Base-by-base conservation (phyloP, 64 coral and sea anemone genomes). In the Trachythela sp. region DNA sequence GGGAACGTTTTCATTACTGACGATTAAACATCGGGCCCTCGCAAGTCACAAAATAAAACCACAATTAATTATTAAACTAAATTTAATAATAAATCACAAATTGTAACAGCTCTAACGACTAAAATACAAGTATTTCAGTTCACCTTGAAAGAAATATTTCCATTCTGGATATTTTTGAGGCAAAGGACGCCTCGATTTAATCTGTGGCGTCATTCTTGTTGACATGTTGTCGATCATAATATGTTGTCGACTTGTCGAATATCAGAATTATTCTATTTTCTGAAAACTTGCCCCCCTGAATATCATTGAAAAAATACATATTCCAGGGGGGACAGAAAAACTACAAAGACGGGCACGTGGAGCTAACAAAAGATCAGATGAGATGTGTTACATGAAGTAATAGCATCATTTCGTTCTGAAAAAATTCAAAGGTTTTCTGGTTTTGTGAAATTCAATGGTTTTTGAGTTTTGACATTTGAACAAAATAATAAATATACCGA, bases 91-190 rank as follows among this genome's bases (percentile, higher is more conserved):
- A 22, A 59, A 59, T 9, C 18, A 4, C 3, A 59, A 59, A 22
- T 18, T 59, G 24, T n/a, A 17, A 22, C 15, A n/a, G n/a, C 24
- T 9, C 15, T 59, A 9, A 17, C 54, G 14, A 22, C 3, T 59
- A 59, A 59, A 59, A 45, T n/a, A 64, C 20, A 20, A 2, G 15
- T n/a, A 15, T 64, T n/a, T 64, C 18, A 27, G 22, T 27, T 20
- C 22, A 64, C 56, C 56, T 3, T 20, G 56, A 22, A 64, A 64
- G 26, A 64, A 64, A n/a, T n/a, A 64, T 18, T 64, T 64, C 56
- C 56, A 64, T 64, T 64, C 56, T n/a, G 56, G 56, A 64, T 64
- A 64, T 64, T 64, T 64, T 64, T 64, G 56, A 64, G 56, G 56
- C 56, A 64, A 64, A n/a, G 56, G 56, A 4, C 56, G 56, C 17